Evolutionary conservation across 2,888 invertebrate species (phyloP).

Genomic region (Caradrina clavipalpis): DNA sequence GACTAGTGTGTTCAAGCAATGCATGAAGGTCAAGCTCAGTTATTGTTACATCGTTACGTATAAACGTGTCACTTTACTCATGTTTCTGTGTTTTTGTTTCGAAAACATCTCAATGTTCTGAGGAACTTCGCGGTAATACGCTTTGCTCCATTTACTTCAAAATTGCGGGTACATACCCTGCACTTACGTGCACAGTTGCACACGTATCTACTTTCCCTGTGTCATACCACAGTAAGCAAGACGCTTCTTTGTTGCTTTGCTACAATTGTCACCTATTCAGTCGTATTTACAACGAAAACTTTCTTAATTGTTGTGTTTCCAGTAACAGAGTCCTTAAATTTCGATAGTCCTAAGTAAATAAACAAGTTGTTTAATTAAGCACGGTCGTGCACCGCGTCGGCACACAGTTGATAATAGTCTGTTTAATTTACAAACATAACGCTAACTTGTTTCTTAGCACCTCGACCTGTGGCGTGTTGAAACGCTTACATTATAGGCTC

Average conservation of each 20-base stretch:
- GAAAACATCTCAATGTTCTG: constrained; percentile 57
- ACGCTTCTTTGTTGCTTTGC: constrained; percentile 57
- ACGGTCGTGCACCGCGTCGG: constrained; percentile 14
- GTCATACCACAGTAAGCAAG: constrained; percentile 63
- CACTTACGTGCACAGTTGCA: constrained; percentile 69
- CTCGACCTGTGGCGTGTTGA: constrained; percentile 67
- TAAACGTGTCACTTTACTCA: constrained; percentile 56
- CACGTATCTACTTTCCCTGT: constrained; percentile 77
- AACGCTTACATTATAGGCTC: constrained; percentile 67
- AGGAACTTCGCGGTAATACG: constrained; percentile 70
- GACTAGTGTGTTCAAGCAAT: constrained; percentile 70
- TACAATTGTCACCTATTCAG: constrained; percentile 31
- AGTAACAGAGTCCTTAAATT: constrained; percentile 33
- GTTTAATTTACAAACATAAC: constrained; percentile 72
- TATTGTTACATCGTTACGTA: constrained; percentile 74
- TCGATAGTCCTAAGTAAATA: constrained; percentile 44
- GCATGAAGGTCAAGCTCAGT: constrained; percentile 80
- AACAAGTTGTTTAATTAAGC: constrained; percentile 39
- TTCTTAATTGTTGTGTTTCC: constrained; percentile 6
- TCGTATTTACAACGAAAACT: constrained; percentile 1
- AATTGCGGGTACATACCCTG: constrained; percentile 76
- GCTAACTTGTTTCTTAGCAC: constrained; percentile 73
- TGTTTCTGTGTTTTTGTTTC: constrained; percentile 47
- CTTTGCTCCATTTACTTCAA: constrained; percentile 80
- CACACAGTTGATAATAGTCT: constrained; percentile 47